Evolutionary conservation across 2,888 invertebrate species (phyloP), one percentile per base, ranked within the genome.

Genomic region (Allygus modestus): DNA sequence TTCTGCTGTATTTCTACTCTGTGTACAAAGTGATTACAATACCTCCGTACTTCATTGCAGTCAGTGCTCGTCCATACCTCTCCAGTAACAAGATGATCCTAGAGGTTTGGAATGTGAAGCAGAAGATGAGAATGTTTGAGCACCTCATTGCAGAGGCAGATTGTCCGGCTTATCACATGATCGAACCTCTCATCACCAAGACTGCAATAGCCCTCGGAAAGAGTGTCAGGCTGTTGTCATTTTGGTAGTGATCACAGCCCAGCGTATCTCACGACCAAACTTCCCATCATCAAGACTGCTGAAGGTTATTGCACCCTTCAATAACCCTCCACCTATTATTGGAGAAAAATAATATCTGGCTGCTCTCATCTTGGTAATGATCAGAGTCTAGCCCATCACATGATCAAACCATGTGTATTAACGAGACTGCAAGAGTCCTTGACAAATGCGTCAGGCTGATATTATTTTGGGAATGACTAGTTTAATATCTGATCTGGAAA

Each of bases 11-110:
- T 26, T 77, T 77, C 51, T 77, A 46, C 31, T 77, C 77, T 26
- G 77, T 77, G 17, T 77, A 77, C 77, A 77, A 77, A 51, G 77
- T 77, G 15, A 31, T 77, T 26, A 51, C 77, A 26, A 77, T 77
- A 23, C 77, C 77, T 23, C 77, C 77, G 1, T 31, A 51, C 11
- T 77, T 77, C 31, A 17, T 77, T 0, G 77, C 77, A 2, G 31
- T 77, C 28, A 77, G 77, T n/a, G 77, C 77, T 20, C 46, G 77
- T 7, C 77, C 77, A 28, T 77, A 77, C 20, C 46, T 77, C 20
- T 51, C 77, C 28, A 77, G 77, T 26, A 51, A 77, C 54, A 77
- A 51, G 51, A 77, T 77, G 26, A 51, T 31, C 31, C 17, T 77
- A 0, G 77, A 77, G 23, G 77, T 77, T 12, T 77, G 77, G 77